phyloP scores from a whole-genome alignment of 2,888 invertebrate genomes.

The Cosmia pyralina region DNA sequence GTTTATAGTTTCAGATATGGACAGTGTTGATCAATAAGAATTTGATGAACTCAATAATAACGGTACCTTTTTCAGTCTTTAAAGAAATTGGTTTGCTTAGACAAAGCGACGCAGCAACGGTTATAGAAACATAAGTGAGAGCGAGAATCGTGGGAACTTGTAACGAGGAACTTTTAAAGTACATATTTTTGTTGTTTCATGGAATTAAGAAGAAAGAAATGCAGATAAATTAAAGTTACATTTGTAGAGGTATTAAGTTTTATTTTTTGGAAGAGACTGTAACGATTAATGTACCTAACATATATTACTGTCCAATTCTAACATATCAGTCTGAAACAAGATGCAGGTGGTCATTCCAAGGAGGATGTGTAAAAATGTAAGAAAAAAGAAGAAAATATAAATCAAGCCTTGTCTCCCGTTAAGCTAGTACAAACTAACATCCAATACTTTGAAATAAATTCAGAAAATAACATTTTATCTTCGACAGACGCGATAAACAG shows the following conservation, averaged over 20 bases:
- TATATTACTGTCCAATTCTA: not conserved
- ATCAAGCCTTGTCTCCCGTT: constrained; percentile 37
- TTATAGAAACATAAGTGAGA: constrained; percentile 10
- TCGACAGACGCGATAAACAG: constrained; percentile 49
- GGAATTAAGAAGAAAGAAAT: not conserved
- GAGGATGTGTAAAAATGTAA: constrained; percentile 18
- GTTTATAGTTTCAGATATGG: not conserved
- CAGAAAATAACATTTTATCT: constrained; percentile 60
- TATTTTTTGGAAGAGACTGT: not conserved
- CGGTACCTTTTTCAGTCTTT: not conserved
- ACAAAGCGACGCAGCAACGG: not conserved
- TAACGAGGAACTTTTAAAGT: not conserved
- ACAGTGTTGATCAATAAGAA: constrained; percentile 4
- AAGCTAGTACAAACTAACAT: constrained; percentile 47
- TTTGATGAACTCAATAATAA: not conserved
- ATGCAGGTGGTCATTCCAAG: constrained; percentile 3
- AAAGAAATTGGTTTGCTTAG: not conserved
- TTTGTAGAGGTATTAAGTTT: not conserved
- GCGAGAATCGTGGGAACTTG: constrained; percentile 1
- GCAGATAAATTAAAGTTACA: not conserved
- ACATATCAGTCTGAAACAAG: not conserved
- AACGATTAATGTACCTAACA: constrained; percentile 4
- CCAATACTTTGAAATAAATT: constrained; percentile 45
- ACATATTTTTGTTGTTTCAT: no score
- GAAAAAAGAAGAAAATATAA: constrained; percentile 23